phyloP scores from a whole-genome alignment of 1,140 invertebrate genomes.

The Phortica variegata region DNA sequence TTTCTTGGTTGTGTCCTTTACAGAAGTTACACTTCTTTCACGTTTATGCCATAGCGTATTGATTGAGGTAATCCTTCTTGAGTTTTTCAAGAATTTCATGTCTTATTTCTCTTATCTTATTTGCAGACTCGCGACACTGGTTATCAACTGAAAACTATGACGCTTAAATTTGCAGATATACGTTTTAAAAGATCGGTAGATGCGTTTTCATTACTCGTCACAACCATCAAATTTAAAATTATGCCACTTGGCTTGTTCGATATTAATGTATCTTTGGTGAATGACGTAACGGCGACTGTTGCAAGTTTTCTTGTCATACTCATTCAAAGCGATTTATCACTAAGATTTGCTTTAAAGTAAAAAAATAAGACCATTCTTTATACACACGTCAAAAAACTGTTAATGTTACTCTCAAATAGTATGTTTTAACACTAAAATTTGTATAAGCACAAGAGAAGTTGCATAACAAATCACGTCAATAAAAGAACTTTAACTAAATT shows the following conservation, averaged over 20 bases:
- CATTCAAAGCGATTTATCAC: slow-evolving; percentile 18
- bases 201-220: slow-evolving; percentile 8
- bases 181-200: slow-evolving; percentile 15
- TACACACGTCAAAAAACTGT: too few species aligned
- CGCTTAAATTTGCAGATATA: slow-evolving; percentile 8
- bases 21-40: slow-evolving; percentile 31
- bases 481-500: too few species aligned
- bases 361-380: too few species aligned
- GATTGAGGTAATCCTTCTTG: slow-evolving; percentile 3
- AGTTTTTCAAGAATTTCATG: neutral
- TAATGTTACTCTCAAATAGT: too few species aligned
- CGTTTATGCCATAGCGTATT: slow-evolving; percentile 29
- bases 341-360: slow-evolving; percentile 16
- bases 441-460: too few species aligned
- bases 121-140: slow-evolving; percentile 12
- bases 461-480: too few species aligned
- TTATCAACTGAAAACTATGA: slow-evolving; percentile 8
- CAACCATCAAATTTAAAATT: slow-evolving; percentile 13
- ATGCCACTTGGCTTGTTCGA: slow-evolving; percentile 11
- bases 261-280: slow-evolving; percentile 12
- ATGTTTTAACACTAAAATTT: too few species aligned
- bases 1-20: slow-evolving; percentile 37
- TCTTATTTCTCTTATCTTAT: neutral
- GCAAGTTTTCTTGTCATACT: slow-evolving; percentile 18
- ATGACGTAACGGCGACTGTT: slow-evolving; percentile 14